Conservation (phyloP, 2,888 invertebrate genomes). For the Drosophila cognata region DNA sequence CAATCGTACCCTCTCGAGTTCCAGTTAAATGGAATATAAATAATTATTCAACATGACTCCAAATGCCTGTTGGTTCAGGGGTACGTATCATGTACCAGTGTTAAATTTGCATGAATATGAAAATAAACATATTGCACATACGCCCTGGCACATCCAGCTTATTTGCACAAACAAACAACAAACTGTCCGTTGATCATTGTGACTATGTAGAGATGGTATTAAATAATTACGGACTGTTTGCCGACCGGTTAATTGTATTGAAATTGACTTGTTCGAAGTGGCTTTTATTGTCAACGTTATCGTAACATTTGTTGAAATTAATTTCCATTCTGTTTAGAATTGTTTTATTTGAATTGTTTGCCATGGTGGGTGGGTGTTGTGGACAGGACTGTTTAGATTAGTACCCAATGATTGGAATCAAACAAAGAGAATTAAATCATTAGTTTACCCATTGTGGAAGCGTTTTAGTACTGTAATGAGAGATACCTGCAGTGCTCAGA, state of each 20-base stretch:
- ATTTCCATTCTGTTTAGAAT: conserved; percentile 33
- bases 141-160: conserved; percentile 19
- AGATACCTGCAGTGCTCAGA: not conserved
- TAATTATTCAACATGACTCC: conserved; percentile 66
- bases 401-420: conserved; percentile 6
- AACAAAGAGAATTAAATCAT: conserved; percentile 30
- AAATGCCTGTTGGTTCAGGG: not conserved
- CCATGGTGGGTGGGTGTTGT: conserved; percentile 13
- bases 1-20: not conserved
- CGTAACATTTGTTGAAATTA: conserved; percentile 30
- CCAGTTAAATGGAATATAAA: conserved; percentile 58
- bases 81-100: not conserved
- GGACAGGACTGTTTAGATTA: conserved; percentile 36
- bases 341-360: conserved; percentile 43
- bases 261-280: conserved; percentile 16
- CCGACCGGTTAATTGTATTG: conserved; percentile 1
- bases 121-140: conserved; percentile 57
- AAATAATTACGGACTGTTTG: conserved; percentile 41
- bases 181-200: conserved; percentile 20
- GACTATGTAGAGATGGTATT: conserved; percentile 18
- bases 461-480: too few relatives aligned
- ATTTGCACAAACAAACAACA: conserved; percentile 20
- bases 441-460: conserved; percentile 3
- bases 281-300: conserved; percentile 23
- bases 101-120: conserved; percentile 54